phyloP scores from a whole-genome alignment of 2,113 vertebrate genomes.

The Ancistrus triradiatus region DNA sequence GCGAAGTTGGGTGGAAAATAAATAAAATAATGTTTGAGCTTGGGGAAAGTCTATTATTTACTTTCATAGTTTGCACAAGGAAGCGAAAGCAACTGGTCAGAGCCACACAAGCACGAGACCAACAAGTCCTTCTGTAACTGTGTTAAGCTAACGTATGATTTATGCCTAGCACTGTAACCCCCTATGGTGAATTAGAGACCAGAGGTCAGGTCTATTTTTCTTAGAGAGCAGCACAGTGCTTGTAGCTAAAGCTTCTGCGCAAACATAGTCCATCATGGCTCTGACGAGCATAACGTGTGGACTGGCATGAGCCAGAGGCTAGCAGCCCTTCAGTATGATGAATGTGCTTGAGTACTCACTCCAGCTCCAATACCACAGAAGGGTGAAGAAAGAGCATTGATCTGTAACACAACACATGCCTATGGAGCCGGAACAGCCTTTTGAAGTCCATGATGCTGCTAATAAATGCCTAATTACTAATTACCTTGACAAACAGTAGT shows the following conservation, averaged over 20 bases:
- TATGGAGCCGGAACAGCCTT: slow-evolving; percentile 14
- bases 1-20: too few species aligned
- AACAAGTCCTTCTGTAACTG: too few species aligned
- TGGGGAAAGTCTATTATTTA: too few species aligned
- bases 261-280: slow-evolving; percentile 74
- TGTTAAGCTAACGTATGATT: slow-evolving; percentile 59
- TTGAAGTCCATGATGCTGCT: slow-evolving; percentile 6
- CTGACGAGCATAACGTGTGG: slow-evolving; percentile 56
- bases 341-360: slow-evolving; percentile 59
- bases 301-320: slow-evolving; percentile 63
- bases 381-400: slow-evolving; percentile 64
- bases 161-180: slow-evolving; percentile 61
- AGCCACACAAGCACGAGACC: slow-evolving; percentile 6
- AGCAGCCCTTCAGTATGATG: slow-evolving; percentile 68
- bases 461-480: slow-evolving; percentile 6
- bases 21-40: too few species aligned
- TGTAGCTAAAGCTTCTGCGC: slow-evolving; percentile 64
- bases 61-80: slow-evolving; percentile 29
- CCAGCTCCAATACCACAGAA: slow-evolving; percentile 67
- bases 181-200: slow-evolving; percentile 71
- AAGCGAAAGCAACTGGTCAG: not conserved
- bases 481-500: not conserved
- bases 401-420: slow-evolving; percentile 52
- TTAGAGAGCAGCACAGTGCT: slow-evolving; percentile 63
- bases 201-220: slow-evolving; percentile 71